Percentiles rank a stretch among this genome's conserved stretches.
Evolutionary conservation across 2,888 invertebrate species (phyloP).

Genomic region (Ophion slaviceki): DNA sequence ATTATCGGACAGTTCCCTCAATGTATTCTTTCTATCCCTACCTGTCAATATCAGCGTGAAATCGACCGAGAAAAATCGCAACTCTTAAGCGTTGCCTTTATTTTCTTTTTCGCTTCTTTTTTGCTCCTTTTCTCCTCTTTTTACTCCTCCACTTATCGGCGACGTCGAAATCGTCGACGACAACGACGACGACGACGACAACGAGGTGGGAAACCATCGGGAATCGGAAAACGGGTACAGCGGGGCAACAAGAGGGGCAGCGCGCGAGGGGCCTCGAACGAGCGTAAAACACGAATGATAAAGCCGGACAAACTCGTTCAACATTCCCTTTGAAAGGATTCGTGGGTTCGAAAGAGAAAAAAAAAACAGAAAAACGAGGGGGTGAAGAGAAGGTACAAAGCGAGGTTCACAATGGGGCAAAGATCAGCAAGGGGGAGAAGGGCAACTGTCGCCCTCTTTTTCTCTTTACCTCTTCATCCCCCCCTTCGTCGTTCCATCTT

Average conservation of each 20-base stretch:
- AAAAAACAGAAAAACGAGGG: conserved; percentile 17
- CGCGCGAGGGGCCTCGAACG: neutral
- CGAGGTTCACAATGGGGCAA: conserved; percentile 42
- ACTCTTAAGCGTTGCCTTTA: neutral
- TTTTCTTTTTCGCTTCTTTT: neutral
- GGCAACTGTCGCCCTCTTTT: neutral
- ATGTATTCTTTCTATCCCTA: too few species aligned
- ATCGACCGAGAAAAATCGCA: neutral
- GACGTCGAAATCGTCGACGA: neutral
- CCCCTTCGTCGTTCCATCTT: neutral
- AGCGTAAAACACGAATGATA: conserved; percentile 37
- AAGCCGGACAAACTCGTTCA: conserved; percentile 15
- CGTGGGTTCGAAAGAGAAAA: conserved; percentile 36
- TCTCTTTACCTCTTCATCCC: neutral
- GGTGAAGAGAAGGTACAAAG: neutral
- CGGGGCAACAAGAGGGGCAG: neutral
- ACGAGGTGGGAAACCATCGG: neutral
- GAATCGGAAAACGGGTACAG: neutral
- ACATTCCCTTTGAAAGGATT: conserved; percentile 36
- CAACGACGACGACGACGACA: neutral
- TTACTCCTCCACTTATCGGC: conserved; percentile 9
- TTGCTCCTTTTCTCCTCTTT: neutral
- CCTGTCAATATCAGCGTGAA: neutral
- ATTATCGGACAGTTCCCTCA: too few species aligned
- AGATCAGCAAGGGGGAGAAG: conserved; percentile 1